These are phyloP conservation scores for Patella pellucida DNA, from an alignment of 2,888 invertebrate species.

Conservation along the genomic window DNA sequence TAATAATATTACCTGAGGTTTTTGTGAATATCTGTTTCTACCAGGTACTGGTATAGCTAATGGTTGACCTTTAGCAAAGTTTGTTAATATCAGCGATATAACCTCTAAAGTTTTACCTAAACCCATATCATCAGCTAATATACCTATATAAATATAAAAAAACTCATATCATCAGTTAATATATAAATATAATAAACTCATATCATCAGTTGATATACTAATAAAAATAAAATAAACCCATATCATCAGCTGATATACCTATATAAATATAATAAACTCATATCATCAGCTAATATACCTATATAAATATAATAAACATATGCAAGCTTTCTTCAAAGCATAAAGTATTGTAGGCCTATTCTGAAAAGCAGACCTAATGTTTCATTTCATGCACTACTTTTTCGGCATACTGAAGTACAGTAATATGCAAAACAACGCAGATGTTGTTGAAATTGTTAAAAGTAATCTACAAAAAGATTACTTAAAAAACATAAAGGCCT, in stretches of 20 bases:
- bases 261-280: constrained; percentile 77
- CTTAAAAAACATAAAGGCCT: too few relatives aligned
- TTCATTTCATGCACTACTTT: too few relatives aligned
- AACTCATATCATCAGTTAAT: too few relatives aligned
- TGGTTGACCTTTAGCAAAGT: constrained; percentile 50
- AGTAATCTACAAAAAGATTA: too few relatives aligned
- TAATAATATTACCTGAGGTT: constrained; percentile 2
- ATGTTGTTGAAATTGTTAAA: too few relatives aligned
- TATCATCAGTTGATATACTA: constrained; percentile 97
- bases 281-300: constrained; percentile 97
- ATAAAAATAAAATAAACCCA: constrained; percentile 8
- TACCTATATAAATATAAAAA: constrained; percentile 76
- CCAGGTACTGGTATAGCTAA: constrained; percentile 45
- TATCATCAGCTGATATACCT: too few relatives aligned
- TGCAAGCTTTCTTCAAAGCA: too few relatives aligned
- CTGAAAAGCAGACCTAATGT: too few relatives aligned
- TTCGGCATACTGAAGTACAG: too few relatives aligned
- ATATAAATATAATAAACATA: constrained; percentile 6
- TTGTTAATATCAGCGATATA: constrained; percentile 82
- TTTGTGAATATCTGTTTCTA: constrained; percentile 16
- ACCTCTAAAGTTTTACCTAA: constrained; percentile 90
- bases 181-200: constrained; percentile 80
- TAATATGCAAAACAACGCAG: too few relatives aligned
- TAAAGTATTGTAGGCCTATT: too few relatives aligned
- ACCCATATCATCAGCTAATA: constrained; percentile 99